Evolutionary conservation across 1,140 invertebrate species (phyloP).

Genomic region (Tenebrio molitor): DNA sequence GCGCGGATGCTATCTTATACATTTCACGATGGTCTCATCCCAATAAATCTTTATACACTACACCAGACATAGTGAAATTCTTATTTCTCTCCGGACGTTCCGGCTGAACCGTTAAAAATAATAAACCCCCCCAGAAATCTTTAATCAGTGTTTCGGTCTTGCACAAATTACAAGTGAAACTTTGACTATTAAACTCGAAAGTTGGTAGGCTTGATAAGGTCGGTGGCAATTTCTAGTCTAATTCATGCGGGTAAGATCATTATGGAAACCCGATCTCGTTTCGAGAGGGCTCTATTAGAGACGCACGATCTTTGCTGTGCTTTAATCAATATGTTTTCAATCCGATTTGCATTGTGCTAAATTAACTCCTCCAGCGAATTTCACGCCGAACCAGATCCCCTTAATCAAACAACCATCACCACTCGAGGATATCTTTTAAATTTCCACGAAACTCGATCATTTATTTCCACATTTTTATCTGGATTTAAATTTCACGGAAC

Average conservation of each 20-base stretch:
- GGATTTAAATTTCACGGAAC: no score
- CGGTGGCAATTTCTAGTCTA: slow-evolving; percentile 36
- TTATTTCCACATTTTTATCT: no score
- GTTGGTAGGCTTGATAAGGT: slow-evolving; percentile 37
- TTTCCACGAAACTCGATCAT: no score
- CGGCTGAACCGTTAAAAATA: slow-evolving; percentile 20
- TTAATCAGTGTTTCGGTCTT: slow-evolving; percentile 3
- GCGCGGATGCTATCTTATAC: not conserved
- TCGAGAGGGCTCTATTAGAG: not conserved
- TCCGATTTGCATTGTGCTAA: slow-evolving; percentile 29
- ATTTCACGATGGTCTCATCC: slow-evolving; percentile 7
- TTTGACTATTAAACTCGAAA: slow-evolving; percentile 29
- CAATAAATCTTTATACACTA: not conserved
- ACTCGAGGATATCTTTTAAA: no score
- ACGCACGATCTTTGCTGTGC: not conserved
- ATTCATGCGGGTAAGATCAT: slow-evolving; percentile 40
- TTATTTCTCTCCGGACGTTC: no score
- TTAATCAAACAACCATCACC: not conserved
- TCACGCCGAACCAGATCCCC: not conserved
- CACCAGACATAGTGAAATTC: not conserved
- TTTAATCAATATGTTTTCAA: slow-evolving; percentile 40
- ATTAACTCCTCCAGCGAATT: slow-evolving; percentile 3
- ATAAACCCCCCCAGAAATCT: not conserved
- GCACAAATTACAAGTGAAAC: slow-evolving; percentile 10
- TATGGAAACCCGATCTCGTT: slow-evolving; percentile 23